These are phyloP conservation scores for Iphiclides podalirius DNA, from an alignment of 2,888 invertebrate species.

Conservation along the genomic window DNA sequence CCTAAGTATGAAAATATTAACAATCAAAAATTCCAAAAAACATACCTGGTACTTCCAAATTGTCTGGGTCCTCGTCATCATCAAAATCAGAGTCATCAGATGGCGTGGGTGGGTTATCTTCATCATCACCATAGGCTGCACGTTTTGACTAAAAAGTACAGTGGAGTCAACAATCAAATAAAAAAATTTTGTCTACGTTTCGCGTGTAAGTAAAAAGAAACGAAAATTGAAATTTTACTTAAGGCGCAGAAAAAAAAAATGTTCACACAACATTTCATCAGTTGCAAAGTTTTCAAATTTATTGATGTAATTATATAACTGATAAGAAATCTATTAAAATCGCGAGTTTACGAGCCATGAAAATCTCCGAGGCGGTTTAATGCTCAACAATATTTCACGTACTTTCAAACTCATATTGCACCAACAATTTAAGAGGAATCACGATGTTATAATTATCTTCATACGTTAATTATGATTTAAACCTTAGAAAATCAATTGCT, in stretches of 20 bases:
- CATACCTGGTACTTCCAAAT: conserved; percentile 92
- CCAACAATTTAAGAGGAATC: conserved; percentile 6
- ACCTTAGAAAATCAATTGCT: not conserved
- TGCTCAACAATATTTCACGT: conserved; percentile 29
- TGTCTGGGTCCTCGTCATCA: conserved; percentile 94
- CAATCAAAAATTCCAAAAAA: conserved; percentile 2
- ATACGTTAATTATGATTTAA: not conserved
- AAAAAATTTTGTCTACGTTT: not conserved
- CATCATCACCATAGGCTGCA: conserved; percentile 56
- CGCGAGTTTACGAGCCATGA: conserved; percentile 54
- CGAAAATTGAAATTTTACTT: not conserved
- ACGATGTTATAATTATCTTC: not conserved
- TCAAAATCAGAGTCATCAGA: conserved; percentile 85
- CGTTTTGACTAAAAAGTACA: conserved; percentile 57
- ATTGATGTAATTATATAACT: conserved; percentile 61
- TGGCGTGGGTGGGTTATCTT: conserved; percentile 67
- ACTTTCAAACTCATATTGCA: conserved; percentile 11
- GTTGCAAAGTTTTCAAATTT: conserved; percentile 46
- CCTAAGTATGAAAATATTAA: no score
- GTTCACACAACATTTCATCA: conserved; percentile 29
- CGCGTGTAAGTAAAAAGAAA: not conserved
- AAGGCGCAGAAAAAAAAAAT: conserved; percentile 8
- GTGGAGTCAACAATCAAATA: not conserved
- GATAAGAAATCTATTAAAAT: conserved; percentile 62
- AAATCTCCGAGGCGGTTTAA: conserved; percentile 34